These are phyloP conservation scores for Drosophila mimica DNA, from an alignment of 2,888 invertebrate genomes.

Conservation along the genomic window DNA sequence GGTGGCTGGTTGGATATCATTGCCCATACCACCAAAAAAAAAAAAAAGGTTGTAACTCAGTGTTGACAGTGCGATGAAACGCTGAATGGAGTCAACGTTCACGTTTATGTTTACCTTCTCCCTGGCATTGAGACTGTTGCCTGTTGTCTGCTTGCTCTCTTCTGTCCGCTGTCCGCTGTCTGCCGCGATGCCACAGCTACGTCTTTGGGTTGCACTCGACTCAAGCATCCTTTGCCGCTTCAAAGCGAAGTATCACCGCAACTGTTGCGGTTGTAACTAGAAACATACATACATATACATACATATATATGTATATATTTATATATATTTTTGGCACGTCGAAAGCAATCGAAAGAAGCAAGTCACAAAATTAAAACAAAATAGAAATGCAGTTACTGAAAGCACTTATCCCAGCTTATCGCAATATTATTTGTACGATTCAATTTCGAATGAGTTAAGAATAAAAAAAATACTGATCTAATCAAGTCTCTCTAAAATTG, in stretches of 20 bases:
- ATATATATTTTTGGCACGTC: constrained; percentile 11
- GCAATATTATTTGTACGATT: not conserved
- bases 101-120: constrained; percentile 24
- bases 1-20: not conserved
- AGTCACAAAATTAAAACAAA: too few relatives aligned
- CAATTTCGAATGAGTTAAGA: not conserved
- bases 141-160: constrained; percentile 3
- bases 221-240: constrained; percentile 66
- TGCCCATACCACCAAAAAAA: not conserved
- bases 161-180: too few relatives aligned
- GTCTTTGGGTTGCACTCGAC: constrained; percentile 64
- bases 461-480: not conserved
- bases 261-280: constrained; percentile 68
- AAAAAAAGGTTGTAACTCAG: constrained; percentile 36
- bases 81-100: constrained; percentile 53
- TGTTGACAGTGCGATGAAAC: constrained; percentile 62
- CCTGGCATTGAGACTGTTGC: constrained; percentile 10
- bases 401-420: not conserved
- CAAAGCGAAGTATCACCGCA: constrained; percentile 74
- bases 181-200: constrained; percentile 12
- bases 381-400: not conserved
- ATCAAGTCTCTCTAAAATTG: not conserved
- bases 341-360: constrained; percentile 24
- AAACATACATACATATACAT: not conserved
- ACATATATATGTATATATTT: not conserved